A percentile compares a stretch with the other conserved stretches of the same genome.
phyloP scores from a whole-genome alignment of 2,888 invertebrate genomes.

The Podabrus alpinus region DNA sequence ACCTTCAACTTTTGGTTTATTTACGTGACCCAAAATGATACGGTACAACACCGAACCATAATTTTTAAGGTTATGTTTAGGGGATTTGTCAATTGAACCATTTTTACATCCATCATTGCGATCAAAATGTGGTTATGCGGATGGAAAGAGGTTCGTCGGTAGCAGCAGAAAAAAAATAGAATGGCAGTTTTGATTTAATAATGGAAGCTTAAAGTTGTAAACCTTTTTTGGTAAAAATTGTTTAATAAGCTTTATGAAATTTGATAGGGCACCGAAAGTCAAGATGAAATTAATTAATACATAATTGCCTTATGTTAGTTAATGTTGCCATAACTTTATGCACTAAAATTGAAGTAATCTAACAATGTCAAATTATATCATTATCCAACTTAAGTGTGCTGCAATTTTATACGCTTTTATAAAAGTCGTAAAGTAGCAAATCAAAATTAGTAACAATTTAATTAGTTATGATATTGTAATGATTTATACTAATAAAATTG shows the following conservation, averaged over 20 bases:
- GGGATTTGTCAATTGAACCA: too few species aligned
- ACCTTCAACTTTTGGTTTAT: too few species aligned
- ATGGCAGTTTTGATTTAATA: neutral
- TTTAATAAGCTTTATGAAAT: neutral
- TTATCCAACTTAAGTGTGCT: neutral
- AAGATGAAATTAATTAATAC: neutral
- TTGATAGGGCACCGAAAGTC: neutral
- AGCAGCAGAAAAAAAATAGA: neutral
- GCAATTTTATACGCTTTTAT: neutral
- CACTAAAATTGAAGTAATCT: neutral
- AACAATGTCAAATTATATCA: neutral
- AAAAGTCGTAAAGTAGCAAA: neutral
- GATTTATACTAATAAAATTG: constrained; percentile 1
- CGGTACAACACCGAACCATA: too few species aligned
- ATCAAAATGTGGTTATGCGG: too few species aligned
- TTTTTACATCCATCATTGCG: too few species aligned
- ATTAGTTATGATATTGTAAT: neutral
- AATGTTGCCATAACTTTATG: neutral
- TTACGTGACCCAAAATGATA: too few species aligned
- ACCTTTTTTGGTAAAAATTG: neutral
- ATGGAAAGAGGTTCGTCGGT: neutral
- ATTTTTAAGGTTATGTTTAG: too few species aligned
- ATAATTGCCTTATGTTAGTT: neutral
- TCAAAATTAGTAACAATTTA: neutral
- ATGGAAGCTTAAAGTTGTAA: neutral